These are phyloP conservation scores for Clivina fossor DNA, from an alignment of 2,888 invertebrate genomes.

Conservation along the genomic window DNA sequence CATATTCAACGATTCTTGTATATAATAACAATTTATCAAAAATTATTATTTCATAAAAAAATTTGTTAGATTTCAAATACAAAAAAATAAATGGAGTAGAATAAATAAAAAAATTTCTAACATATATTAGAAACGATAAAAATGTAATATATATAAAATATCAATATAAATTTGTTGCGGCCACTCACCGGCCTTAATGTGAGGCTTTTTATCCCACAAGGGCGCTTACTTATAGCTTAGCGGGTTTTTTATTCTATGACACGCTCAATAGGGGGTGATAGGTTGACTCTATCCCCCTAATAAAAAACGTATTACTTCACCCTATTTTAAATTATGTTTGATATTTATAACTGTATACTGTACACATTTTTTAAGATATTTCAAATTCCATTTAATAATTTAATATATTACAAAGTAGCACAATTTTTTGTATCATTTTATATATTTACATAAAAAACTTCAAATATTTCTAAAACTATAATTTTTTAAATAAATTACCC, in stretches of 20 bases:
- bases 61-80: neutral
- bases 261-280: conserved; percentile 5
- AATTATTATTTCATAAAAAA: neutral
- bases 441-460: too few species aligned
- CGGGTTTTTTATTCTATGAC: conserved; percentile 12
- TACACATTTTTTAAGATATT: too few species aligned
- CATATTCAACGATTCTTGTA: neutral
- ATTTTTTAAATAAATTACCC: too few species aligned
- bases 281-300: neutral
- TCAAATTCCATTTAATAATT: too few species aligned
- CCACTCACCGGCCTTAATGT: neutral
- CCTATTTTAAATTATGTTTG: too few species aligned
- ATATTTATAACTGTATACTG: too few species aligned
- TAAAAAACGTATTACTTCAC: conserved; percentile 11
- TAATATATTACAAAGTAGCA: too few species aligned
- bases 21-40: neutral
- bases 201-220: conserved; percentile 6
- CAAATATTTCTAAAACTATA: too few species aligned
- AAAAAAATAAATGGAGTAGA: too few species aligned
- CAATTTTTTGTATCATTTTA: too few species aligned
- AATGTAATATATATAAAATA: neutral
- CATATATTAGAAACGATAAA: neutral
- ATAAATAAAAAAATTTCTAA: neutral
- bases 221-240: conserved; percentile 3
- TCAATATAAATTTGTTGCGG: conserved; percentile 15